Evolutionary conservation across 2,888 invertebrate species (phyloP), one percentile per base, ranked within the genome.

Genomic region (Drosophila pegasa): DNA sequence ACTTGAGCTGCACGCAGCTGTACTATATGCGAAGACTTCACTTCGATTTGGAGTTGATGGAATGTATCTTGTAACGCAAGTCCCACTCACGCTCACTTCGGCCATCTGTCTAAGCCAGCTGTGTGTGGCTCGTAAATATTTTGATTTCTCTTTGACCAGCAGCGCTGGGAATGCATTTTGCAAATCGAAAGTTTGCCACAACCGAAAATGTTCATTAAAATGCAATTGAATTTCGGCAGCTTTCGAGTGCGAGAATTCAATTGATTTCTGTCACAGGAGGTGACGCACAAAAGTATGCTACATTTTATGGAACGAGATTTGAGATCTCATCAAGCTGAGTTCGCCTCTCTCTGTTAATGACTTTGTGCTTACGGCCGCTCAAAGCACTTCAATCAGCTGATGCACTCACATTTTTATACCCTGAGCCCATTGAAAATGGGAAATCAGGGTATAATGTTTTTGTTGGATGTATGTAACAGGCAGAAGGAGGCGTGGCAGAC

Each of bases 311-410:
- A 2, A 6, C 3, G 6, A 20, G 5, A 14, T 18, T 14, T 38
- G 3, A 3, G 27, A 1, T 27, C n/a, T 10, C 22, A 51, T 37
- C 25, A 52, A 37, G 37, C 8, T 27, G 12, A 38, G 37, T 14
- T 51, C 25, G 14, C 27, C 31, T 38, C 31, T 38, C 14, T 41
- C 59, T 31, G 54, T 57, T 71, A 65, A 70, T 70, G 52, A 65
- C 38, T 56, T 20, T 33, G 18, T 31, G 29, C 14, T 47, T 38
- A 62, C 29, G 50, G n/a, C 41, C 43, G 29, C 33, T 37, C 43
- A 59, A 68, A 73, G 69, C 69, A 64, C 69, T 74, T 43, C 43
- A 59, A 45, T 56, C 59, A 64, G 52, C 47, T 73, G 58, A 40
- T 33, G 52, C 22, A 29, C n/a, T n/a, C n/a, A n/a, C n/a, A n/a